Conservation (phyloP, 2,113 vertebrate species). For the Tinamus guttatus region DNA sequence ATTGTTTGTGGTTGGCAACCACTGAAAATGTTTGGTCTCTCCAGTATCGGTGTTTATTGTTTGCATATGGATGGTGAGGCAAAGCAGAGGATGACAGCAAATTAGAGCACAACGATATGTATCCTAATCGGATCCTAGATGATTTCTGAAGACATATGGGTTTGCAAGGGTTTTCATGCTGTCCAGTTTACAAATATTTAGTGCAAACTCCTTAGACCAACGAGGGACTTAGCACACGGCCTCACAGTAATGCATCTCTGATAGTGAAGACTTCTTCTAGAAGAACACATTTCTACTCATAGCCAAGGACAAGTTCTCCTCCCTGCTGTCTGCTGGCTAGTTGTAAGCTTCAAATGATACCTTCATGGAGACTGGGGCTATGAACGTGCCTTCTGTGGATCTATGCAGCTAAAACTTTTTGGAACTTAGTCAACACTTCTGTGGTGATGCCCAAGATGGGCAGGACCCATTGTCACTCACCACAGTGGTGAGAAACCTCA, state of each 20-base stretch:
- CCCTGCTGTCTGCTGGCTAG: not conserved
- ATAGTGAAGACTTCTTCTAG: not conserved
- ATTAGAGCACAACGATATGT: rapidly evolving
- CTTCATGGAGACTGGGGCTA: not conserved
- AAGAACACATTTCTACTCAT: not conserved
- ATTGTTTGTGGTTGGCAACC: not conserved
- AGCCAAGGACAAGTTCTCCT: not conserved
- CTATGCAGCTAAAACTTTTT: not conserved
- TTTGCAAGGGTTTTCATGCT: not conserved
- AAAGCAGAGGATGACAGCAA: rapidly evolving
- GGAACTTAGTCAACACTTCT: not conserved
- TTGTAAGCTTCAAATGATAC: not conserved
- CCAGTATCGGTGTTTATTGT: not conserved
- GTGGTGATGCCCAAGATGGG: not conserved
- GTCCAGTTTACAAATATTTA: not conserved
- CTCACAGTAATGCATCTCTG: not conserved
- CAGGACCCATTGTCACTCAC: not conserved
- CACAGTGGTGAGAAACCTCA: not conserved
- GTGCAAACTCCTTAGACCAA: not conserved
- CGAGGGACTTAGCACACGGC: not conserved
- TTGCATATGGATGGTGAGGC: not conserved
- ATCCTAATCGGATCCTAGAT: not conserved
- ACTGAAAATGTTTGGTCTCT: not conserved
- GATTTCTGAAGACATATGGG: not conserved
- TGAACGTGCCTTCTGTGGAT: not conserved